phyloP scores from a whole-genome alignment of 2,888 invertebrate species.

The Hyles lineata region DNA sequence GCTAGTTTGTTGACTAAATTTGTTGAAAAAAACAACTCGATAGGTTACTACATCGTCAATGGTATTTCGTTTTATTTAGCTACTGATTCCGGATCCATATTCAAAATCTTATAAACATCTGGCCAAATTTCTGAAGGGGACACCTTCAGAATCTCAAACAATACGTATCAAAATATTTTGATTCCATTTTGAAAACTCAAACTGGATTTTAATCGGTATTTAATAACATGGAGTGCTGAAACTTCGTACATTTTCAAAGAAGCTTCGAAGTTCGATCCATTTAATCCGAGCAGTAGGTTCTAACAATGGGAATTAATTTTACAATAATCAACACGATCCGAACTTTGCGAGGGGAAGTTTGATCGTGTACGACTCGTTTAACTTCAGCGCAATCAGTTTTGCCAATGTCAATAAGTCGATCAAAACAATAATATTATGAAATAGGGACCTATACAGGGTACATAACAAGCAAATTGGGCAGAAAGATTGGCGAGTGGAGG shows the following conservation, averaged over 20 bases:
- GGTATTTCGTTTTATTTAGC: too few species aligned
- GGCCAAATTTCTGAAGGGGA: too few species aligned
- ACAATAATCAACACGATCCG: background rate
- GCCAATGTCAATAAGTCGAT: background rate
- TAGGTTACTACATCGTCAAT: too few species aligned
- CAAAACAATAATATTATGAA: too few species aligned
- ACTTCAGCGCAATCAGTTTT: background rate
- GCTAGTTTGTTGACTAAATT: too few species aligned
- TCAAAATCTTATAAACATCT: too few species aligned
- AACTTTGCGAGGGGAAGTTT: background rate
- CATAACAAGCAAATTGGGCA: too few species aligned
- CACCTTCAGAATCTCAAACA: background rate
- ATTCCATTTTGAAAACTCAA: background rate
- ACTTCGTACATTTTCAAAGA: background rate
- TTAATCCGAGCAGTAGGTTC: conserved; percentile 2
- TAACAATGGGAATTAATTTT: conserved; percentile 1
- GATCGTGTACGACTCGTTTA: background rate
- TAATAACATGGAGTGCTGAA: conserved; percentile 6
- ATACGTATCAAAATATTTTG: background rate
- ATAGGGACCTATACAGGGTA: too few species aligned
- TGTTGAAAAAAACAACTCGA: too few species aligned
- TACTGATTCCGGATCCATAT: too few species aligned
- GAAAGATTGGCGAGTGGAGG: too few species aligned
- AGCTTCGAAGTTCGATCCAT: background rate
- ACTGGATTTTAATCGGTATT: background rate